phyloP scores from a whole-genome alignment of 2,113 vertebrate genomes.

The Cinclus mexicanus region DNA sequence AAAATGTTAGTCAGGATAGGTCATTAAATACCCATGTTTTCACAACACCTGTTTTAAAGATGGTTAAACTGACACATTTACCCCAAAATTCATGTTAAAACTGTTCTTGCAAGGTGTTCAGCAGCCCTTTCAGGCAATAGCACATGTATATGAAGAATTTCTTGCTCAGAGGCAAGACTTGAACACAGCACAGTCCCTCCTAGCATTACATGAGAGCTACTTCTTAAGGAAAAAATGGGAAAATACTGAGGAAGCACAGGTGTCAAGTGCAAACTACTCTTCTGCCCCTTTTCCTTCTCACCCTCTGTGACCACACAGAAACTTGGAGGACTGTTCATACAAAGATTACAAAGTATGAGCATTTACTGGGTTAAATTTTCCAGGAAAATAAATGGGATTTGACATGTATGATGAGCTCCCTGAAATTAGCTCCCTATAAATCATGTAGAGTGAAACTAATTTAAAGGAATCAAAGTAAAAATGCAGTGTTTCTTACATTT shows the following conservation, averaged over 20 bases:
- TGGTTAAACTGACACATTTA: background rate
- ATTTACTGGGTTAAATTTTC: background rate
- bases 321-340: background rate
- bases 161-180: background rate
- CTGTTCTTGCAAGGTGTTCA: background rate
- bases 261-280: background rate
- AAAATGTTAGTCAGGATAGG: background rate
- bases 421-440: background rate
- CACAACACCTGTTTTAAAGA: background rate
- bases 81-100: background rate
- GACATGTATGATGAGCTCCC: background rate
- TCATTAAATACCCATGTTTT: background rate
- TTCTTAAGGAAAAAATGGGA: background rate
- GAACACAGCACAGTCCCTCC: background rate
- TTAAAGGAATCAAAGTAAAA: background rate
- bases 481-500: background rate
- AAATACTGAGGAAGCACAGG: background rate
- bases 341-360: background rate
- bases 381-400: background rate
- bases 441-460: background rate
- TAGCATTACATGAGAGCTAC: background rate
- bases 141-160: background rate
- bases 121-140: background rate
- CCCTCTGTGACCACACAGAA: background rate
- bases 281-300: background rate